Base-by-base conservation (phyloP, 2,113 vertebrate genomes). In the Oriolus oriolus region DNA sequence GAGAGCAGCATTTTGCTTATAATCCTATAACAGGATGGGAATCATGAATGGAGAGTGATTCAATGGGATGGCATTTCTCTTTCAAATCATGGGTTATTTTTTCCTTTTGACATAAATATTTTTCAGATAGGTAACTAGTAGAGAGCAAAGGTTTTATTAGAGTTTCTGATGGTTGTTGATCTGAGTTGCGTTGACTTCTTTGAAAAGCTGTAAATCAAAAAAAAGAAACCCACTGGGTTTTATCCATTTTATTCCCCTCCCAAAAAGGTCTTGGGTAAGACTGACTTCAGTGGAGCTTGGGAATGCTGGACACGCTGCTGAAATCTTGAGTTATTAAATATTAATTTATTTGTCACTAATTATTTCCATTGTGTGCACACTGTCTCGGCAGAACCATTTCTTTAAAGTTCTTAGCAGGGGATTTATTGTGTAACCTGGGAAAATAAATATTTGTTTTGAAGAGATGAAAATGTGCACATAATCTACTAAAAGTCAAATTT, bases 291-390 rank as follows among this genome's bases (percentile, higher is more conserved):
- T 86, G 93, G 76, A 85, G 64, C 65, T 81, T 95, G 87, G 84
- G 92, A 96, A 89, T 86, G 93, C 96, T 96, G 89, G 84, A 87
- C 81, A 84, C n/a, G 22, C 90, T 96, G 92, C 87, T 95, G 97
- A 95, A 96, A 96, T 74, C 81, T 49, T 82, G 97, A 95, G 88
- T 97, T 97, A 94, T 96, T 97, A 97, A 91, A 94, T 97, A 95
- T 96, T 97, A 97, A 97, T 97, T 98, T 98, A 98, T 98, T 97
- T 97, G 93, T 92, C 97, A 95, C 95, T 96, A 94, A 95, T 98
- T 63, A 80, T 93, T 98, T 97, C 97, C 91, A 92, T 97, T 96
- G 93, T 97, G 96, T 97, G 97, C 97, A 98, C 96, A 96, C 87
- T 97, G 97, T 95, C 91, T 90, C 64, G 35, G 84, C 69, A 74